These are phyloP conservation scores for Drosophila flavopinicola DNA, from an alignment of 2,888 invertebrate genomes.

Conservation along the genomic window DNA sequence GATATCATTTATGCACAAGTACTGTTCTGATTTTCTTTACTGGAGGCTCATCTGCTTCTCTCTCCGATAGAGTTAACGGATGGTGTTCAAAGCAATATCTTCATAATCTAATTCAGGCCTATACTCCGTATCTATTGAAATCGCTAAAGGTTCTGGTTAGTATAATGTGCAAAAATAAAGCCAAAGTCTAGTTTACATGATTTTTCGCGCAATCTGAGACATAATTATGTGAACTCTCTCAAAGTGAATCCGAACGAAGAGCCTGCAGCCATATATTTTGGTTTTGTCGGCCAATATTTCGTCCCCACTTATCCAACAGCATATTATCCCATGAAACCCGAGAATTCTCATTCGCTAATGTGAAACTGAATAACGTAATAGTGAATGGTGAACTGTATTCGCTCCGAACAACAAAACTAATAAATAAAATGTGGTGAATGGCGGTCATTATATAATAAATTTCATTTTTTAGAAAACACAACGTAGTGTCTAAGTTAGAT, in stretches of 20 bases:
- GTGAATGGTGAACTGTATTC: slow-evolving; percentile 1
- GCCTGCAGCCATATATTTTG: too few relatives aligned
- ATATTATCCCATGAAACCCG: too few relatives aligned
- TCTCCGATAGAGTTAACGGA: too few relatives aligned
- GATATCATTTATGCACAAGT: neutral
- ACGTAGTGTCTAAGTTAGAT: too few relatives aligned
- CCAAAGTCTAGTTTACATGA: neutral
- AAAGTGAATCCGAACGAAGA: too few relatives aligned
- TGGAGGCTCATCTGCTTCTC: neutral
- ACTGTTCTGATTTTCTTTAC: neutral
- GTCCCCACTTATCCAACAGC: too few relatives aligned
- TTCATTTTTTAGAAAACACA: too few relatives aligned
- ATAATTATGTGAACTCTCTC: neutral
- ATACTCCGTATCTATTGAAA: neutral
- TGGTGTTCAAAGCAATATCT: too few relatives aligned
- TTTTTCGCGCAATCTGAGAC: neutral
- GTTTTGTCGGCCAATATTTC: neutral
- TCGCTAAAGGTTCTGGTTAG: too few relatives aligned
- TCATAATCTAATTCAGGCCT: neutral
- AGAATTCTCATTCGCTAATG: too few relatives aligned
- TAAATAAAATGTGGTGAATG: neutral
- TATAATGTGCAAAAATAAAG: neutral
- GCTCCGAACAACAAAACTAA: neutral
- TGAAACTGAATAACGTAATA: fast-evolving
- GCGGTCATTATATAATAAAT: too few relatives aligned